phyloP scores from a whole-genome alignment of 2,113 vertebrate genomes.

The Mobula birostris region DNA sequence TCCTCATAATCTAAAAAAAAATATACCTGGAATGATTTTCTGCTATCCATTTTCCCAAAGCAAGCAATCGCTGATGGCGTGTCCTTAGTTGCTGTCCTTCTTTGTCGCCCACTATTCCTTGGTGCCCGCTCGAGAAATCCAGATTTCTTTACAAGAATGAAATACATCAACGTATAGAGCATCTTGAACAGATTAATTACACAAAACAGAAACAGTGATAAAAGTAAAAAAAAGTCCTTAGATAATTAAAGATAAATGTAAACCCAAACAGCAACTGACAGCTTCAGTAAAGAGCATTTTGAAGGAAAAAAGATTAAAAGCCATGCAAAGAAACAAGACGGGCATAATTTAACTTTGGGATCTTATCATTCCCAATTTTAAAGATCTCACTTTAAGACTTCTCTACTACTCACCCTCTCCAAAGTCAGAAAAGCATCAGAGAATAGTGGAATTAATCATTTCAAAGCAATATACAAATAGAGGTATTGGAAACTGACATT shows the following conservation, averaged over 20 bases:
- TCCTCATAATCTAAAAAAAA: no score
- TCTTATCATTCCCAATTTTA: not conserved
- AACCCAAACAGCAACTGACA: not conserved
- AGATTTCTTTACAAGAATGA: constrained; percentile 66
- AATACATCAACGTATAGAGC: constrained; percentile 37
- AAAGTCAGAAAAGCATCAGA: not conserved
- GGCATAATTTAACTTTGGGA: not conserved
- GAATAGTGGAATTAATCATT: not conserved
- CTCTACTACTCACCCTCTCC: not conserved
- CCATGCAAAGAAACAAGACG: not conserved
- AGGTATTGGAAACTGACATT: not conserved
- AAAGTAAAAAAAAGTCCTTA: constrained; percentile 39
- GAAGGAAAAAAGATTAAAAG: not conserved
- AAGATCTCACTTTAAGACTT: not conserved
- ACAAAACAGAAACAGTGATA: constrained; percentile 24
- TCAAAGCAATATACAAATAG: not conserved
- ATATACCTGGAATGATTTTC: constrained; percentile 81
- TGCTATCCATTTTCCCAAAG: constrained; percentile 86
- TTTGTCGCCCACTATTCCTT: constrained; percentile 80
- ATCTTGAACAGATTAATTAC: constrained; percentile 11
- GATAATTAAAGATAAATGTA: not conserved
- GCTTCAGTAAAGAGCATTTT: constrained; percentile 8
- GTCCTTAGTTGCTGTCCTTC: constrained; percentile 74
- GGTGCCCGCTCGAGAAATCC: constrained; percentile 97
- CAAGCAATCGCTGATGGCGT: constrained; percentile 78